Conservation (phyloP, 2,888 invertebrate species). For the Augochlorella aurata region DNA sequence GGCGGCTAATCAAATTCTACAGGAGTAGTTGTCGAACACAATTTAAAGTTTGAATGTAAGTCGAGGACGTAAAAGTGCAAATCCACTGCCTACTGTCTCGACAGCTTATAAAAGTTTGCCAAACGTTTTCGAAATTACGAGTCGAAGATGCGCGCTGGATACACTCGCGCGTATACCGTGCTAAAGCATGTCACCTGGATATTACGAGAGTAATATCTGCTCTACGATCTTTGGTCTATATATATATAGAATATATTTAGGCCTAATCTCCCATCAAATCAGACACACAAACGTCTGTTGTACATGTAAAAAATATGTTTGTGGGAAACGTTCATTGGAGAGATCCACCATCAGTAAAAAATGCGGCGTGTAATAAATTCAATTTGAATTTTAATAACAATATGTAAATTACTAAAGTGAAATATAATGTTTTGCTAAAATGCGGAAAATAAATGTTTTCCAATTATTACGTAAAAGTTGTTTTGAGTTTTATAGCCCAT, state of each 20-base stretch:
- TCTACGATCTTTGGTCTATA: not conserved
- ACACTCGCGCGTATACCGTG: too few relatives aligned
- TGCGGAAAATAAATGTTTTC: too few relatives aligned
- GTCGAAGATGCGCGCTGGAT: not conserved
- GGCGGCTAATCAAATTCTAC: constrained; percentile 32
- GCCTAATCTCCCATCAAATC: not conserved
- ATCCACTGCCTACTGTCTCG: constrained; percentile 26
- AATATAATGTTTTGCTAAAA: too few relatives aligned
- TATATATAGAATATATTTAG: not conserved
- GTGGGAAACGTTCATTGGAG: too few relatives aligned
- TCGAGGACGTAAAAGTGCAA: constrained; percentile 26
- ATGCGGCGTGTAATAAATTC: too few relatives aligned
- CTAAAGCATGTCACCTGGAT: constrained; percentile 13
- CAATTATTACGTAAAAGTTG: too few relatives aligned
- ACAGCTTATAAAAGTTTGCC: constrained; percentile 21
- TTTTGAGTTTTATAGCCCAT: too few relatives aligned
- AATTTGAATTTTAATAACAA: too few relatives aligned
- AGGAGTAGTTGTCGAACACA: constrained; percentile 33
- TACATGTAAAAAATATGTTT: too few relatives aligned
- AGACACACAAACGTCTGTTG: too few relatives aligned
- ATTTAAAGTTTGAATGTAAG: constrained; percentile 46
- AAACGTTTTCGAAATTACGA: constrained; percentile 27
- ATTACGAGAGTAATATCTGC: not conserved
- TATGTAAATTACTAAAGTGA: too few relatives aligned
- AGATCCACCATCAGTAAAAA: too few relatives aligned